phyloP scores from a whole-genome alignment of 2,113 vertebrate species.

The Numida meleagris region DNA sequence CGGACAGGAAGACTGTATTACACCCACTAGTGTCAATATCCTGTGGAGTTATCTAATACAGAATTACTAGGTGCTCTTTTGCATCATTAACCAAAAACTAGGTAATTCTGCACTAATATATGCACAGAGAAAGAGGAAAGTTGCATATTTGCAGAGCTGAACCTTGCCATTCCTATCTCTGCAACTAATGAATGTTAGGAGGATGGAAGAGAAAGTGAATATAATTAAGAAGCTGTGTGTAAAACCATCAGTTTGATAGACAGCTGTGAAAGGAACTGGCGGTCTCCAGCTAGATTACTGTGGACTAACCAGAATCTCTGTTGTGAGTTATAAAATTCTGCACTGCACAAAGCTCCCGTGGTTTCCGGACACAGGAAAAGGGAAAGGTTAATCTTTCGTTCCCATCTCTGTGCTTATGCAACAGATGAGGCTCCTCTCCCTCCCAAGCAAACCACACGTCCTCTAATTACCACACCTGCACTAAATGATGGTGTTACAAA shows the following conservation, averaged over 20 bases:
- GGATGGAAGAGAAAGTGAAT: not conserved
- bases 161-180: not conserved
- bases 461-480: not conserved
- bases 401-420: not conserved
- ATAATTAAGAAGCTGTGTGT: not conserved
- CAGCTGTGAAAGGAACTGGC: not conserved
- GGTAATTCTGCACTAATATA: not conserved
- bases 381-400: not conserved
- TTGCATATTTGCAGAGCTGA: not conserved
- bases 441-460: not conserved
- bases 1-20: not conserved
- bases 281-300: not conserved
- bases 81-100: not conserved
- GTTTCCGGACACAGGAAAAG: not conserved
- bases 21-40: not conserved
- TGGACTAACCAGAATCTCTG: not conserved
- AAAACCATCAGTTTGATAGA: not conserved
- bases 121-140: not conserved
- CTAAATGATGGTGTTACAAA: not conserved
- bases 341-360: not conserved
- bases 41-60: not conserved
- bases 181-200: not conserved
- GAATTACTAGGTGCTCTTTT: not conserved
- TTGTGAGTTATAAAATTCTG: not conserved
- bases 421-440: not conserved